phyloP scores from a whole-genome alignment of 2,888 invertebrate genomes.

The Seira ritae region DNA sequence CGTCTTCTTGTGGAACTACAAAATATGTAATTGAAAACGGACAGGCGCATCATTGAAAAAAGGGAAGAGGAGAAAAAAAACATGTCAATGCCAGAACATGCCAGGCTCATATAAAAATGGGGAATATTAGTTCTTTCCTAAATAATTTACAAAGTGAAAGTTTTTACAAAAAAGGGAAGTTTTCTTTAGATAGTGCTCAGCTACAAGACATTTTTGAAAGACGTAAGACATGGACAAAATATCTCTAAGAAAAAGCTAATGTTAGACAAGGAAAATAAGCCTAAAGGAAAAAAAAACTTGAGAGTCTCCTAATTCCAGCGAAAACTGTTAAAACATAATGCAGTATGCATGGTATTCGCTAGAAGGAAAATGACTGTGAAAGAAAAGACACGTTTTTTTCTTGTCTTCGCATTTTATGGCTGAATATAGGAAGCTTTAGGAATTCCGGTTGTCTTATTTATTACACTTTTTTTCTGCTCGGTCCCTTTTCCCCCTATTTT shows the following conservation, averaged over 20 bases:
- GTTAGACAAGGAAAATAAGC: no score
- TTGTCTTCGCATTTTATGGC: background rate
- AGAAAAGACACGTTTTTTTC: background rate
- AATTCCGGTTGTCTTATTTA: conserved; percentile 11
- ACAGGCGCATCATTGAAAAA: conserved; percentile 6
- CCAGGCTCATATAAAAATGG: background rate
- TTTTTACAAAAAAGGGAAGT: no score
- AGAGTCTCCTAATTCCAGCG: background rate
- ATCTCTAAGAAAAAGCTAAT: no score
- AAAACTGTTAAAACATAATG: background rate
- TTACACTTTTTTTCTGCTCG: background rate
- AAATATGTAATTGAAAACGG: conserved; percentile 11
- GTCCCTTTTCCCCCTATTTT: background rate
- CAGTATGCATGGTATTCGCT: background rate
- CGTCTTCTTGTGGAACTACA: background rate
- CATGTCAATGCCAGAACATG: background rate
- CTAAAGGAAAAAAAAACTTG: background rate
- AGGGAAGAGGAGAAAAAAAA: background rate
- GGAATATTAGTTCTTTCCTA: background rate
- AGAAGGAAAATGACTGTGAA: background rate
- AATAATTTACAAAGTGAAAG: no score
- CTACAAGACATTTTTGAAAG: no score
- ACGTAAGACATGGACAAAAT: no score
- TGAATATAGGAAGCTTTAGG: background rate
- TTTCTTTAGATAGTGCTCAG: no score